phyloP scores from a whole-genome alignment of 2,888 invertebrate genomes.

The Platycnemis pennipes region DNA sequence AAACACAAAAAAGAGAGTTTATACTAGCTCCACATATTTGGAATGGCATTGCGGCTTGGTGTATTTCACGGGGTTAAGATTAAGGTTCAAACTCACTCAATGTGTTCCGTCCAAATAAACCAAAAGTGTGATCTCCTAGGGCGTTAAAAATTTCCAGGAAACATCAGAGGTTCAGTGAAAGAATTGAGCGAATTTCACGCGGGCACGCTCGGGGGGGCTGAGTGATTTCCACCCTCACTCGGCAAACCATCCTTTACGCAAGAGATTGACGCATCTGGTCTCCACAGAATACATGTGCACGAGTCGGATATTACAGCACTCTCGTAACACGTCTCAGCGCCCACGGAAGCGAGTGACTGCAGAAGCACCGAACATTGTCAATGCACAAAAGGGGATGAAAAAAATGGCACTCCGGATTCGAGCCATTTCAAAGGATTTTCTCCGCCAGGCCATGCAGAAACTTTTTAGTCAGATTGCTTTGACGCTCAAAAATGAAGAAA shows the following conservation, averaged over 20 bases:
- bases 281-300: not conserved
- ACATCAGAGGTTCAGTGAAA: too few species aligned
- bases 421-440: not conserved
- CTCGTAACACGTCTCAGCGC: not conserved
- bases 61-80: too few species aligned
- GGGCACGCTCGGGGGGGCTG: not conserved
- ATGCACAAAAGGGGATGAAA: not conserved
- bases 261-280: not conserved
- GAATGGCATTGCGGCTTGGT: too few species aligned
- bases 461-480: not conserved
- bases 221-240: not conserved
- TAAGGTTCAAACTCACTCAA: too few species aligned
- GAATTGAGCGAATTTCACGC: too few species aligned
- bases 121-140: too few species aligned
- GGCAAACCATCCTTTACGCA: not conserved
- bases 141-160: too few species aligned
- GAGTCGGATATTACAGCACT: not conserved
- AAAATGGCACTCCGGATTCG: not conserved
- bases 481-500: not conserved
- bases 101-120: too few species aligned
- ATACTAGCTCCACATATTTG: too few species aligned
- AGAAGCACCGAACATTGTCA: not conserved
- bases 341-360: not conserved
- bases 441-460: not conserved
- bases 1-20: too few species aligned